Conservation (phyloP, 2,888 invertebrate genomes). For the Deroplatys truncata region DNA sequence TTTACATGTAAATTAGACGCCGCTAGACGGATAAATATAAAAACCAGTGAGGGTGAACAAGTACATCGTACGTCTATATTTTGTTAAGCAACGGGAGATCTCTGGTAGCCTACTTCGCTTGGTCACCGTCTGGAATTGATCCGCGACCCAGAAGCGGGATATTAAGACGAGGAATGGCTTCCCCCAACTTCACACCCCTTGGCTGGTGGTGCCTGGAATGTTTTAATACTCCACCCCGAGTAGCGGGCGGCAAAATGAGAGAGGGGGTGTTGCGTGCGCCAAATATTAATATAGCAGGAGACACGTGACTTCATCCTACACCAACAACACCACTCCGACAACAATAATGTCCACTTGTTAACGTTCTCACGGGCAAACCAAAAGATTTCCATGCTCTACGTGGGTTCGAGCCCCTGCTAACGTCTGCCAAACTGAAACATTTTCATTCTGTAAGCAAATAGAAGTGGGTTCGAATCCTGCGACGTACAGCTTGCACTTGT, state of each 20-base stretch:
- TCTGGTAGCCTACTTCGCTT: not conserved
- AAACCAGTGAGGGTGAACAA: not conserved
- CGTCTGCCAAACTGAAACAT: too few relatives aligned
- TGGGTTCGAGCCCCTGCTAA: too few relatives aligned
- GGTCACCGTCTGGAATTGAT: not conserved
- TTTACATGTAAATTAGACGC: not conserved
- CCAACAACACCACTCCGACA: slow-evolving; percentile 9
- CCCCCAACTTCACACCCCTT: not conserved
- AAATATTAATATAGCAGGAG: slow-evolving; percentile 4
- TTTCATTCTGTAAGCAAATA: too few relatives aligned
- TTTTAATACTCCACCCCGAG: slow-evolving; percentile 6
- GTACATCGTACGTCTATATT: not conserved
- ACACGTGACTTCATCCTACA: not conserved
- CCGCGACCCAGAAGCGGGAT: not conserved
- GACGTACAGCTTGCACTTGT: too few relatives aligned
- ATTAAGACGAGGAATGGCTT: not conserved
- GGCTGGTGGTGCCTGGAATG: slow-evolving; percentile 8
- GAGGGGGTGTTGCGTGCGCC: not conserved
- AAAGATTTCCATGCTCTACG: not conserved
- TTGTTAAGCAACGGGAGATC: not conserved
- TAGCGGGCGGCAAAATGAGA: not conserved
- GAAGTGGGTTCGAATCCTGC: too few relatives aligned
- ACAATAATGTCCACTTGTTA: not conserved
- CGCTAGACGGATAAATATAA: not conserved
- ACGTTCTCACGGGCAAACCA: not conserved